A percentile compares a stretch with the other conserved stretches of the same genome.
phyloP scores from a whole-genome alignment of 2,888 invertebrate genomes.

The Macaria notata region DNA sequence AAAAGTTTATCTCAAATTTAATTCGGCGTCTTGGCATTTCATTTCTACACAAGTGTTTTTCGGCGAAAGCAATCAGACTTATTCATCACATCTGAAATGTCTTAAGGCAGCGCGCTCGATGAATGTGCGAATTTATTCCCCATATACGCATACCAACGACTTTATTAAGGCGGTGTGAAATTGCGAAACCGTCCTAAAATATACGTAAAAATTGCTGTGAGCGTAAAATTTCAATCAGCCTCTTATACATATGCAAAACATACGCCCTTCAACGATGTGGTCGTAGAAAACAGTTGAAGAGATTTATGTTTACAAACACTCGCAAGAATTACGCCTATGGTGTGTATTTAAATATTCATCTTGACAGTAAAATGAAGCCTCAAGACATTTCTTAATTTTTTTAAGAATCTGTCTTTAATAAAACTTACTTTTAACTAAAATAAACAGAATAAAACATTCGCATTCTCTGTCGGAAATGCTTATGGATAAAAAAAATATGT shows the following conservation, averaged over 20 bases:
- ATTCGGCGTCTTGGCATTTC: too few species aligned
- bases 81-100: conserved; percentile 23
- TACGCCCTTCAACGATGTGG: conserved; percentile 29
- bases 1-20: too few species aligned
- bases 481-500: too few species aligned
- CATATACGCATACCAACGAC: conserved; percentile 45
- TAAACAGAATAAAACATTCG: too few species aligned
- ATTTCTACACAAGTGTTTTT: conserved; percentile 8
- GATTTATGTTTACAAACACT: background rate
- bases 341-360: too few species aligned
- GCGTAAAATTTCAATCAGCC: conserved; percentile 78
- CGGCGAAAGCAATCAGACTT: conserved; percentile 21
- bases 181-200: conserved; percentile 64
- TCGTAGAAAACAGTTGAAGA: conserved; percentile 4
- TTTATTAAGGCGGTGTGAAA: conserved; percentile 62
- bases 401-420: too few species aligned
- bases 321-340: background rate
- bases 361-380: too few species aligned
- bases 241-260: conserved; percentile 75
- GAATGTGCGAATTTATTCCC: conserved; percentile 42
- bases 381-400: too few species aligned
- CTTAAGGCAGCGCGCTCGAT: conserved; percentile 14
- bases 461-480: too few species aligned
- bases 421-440: too few species aligned
- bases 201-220: conserved; percentile 71